Evolutionary conservation across 2,113 vertebrate genomes (phyloP), one percentile per base, ranked within the genome.

Genomic region (Eptesicus fuscus): DNA sequence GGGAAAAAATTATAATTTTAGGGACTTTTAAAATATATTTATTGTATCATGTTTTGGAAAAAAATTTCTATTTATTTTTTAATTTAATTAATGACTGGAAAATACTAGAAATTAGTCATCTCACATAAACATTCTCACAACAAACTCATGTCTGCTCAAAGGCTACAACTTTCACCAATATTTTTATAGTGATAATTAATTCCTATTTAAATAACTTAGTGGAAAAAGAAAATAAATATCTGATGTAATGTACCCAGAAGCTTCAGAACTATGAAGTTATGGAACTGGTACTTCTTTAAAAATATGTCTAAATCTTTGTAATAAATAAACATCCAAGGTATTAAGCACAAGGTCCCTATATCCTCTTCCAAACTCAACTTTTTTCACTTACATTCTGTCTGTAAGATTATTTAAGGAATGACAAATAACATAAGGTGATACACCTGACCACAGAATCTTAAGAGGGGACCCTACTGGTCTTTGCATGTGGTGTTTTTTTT

Each of bases 141-240:
- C 14, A 71, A 42, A 77, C 18, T 90, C 28, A 56, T 73, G 88
- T 96, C 37, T 86, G 23, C 16, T 67, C 44, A 28, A 47, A 88
- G 18, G 47, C 76, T 78, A 61, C 37, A 61, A 59, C 5, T 73
- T 11, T 86, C 25, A 87, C 10, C 20, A 87, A 51, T 20, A 90
- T 56, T 84, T 95, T 78, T 35, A 63, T 11, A 65, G 47, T 84
- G 40, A 84, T 44, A 4, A 10, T 82, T 30, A 42, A 40, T 85
- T 90, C 30, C 17, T 61, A 63, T 40, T 92, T 90, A 86, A 79
- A 82, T 91, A 82, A 88, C 32, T 79, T 83, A 83, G 16, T 87
- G 28, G 22, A 78, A 78, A 92, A 56, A 85, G 25, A 40, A 93
- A 91, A 67, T 85, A 73, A 51, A 37, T 78, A 47, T 53, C 2